Percentiles rank a stretch among this genome's conserved stretches.
Evolutionary conservation across 2,888 invertebrate genomes (phyloP).

Genomic region (Callosobruchus maculatus): DNA sequence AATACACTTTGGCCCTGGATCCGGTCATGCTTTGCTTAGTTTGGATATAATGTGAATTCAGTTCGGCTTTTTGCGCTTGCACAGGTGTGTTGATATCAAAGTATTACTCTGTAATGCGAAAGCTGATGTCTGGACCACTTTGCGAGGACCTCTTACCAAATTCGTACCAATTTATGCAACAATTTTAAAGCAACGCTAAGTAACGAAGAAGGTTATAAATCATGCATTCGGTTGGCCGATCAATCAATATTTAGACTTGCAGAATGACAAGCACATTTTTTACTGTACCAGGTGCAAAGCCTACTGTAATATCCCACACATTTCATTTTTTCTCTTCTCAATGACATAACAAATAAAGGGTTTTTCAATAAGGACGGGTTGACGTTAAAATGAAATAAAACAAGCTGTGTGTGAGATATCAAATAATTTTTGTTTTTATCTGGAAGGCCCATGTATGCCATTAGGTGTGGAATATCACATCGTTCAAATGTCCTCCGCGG

Average conservation of each 20-base stretch:
- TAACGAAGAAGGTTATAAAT: not conserved
- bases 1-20: not conserved
- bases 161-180: not conserved
- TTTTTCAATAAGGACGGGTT: too few species aligned
- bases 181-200: not conserved
- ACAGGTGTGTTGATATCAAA: not conserved
- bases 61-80: not conserved
- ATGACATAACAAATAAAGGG: too few species aligned
- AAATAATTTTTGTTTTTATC: too few species aligned
- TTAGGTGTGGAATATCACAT: too few species aligned
- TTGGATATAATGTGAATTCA: not conserved
- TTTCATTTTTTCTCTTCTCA: too few species aligned
- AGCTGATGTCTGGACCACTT: not conserved
- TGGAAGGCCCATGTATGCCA: too few species aligned
- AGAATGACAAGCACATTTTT: not conserved
- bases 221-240: not conserved
- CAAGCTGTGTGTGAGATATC: too few species aligned
- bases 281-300: not conserved
- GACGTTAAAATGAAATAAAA: too few species aligned
- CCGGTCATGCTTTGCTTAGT: not conserved
- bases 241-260: not conserved
- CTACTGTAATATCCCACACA: not conserved
- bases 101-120: not conserved
- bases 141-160: not conserved
- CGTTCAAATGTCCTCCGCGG: too few species aligned